These are phyloP conservation scores for Pandemis cinnamomeana DNA, from an alignment of 2,888 invertebrate genomes.

Conservation along the genomic window DNA sequence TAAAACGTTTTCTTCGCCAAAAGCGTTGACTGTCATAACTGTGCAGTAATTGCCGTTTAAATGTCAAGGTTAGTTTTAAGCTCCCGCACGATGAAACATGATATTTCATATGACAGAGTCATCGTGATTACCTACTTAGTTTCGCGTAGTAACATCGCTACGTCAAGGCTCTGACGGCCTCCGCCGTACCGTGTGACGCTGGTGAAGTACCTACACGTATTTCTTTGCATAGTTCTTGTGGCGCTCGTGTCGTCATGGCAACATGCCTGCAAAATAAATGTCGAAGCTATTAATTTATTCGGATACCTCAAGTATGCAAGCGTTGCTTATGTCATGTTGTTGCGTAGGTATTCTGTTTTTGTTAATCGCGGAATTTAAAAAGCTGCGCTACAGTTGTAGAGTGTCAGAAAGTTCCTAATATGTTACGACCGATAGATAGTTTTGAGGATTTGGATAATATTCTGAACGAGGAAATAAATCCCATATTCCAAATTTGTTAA, in stretches of 20 bases:
- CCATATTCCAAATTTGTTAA: not conserved
- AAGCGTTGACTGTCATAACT: not conserved
- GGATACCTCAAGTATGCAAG: constrained; percentile 10
- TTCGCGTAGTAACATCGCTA: constrained; percentile 40
- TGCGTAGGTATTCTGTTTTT: not conserved
- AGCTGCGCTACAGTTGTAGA: not conserved
- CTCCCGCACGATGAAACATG: not conserved
- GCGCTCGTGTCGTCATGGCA: constrained; percentile 35
- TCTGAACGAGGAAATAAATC: not conserved
- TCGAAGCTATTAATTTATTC: constrained; percentile 17
- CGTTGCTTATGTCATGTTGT: constrained; percentile 41
- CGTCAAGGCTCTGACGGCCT: constrained; percentile 34
- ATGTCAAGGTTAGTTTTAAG: not conserved
- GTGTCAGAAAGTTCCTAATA: not conserved
- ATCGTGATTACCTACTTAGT: constrained; percentile 2
- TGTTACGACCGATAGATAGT: not conserved
- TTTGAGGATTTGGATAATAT: too few relatives aligned
- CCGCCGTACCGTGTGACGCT: constrained; percentile 26
- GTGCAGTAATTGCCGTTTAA: not conserved
- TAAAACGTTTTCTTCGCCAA: not conserved
- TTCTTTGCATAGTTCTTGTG: constrained; percentile 29
- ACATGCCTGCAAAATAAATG: constrained; percentile 18
- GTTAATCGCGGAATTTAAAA: not conserved
- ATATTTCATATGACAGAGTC: not conserved
- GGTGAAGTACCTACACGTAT: constrained; percentile 29